A percentile compares a stretch with the other conserved stretches of the same genome.
These are phyloP conservation scores for Phalacrocorax brasilianus DNA, from an alignment of 2,113 vertebrate species.

Conservation along the genomic window DNA sequence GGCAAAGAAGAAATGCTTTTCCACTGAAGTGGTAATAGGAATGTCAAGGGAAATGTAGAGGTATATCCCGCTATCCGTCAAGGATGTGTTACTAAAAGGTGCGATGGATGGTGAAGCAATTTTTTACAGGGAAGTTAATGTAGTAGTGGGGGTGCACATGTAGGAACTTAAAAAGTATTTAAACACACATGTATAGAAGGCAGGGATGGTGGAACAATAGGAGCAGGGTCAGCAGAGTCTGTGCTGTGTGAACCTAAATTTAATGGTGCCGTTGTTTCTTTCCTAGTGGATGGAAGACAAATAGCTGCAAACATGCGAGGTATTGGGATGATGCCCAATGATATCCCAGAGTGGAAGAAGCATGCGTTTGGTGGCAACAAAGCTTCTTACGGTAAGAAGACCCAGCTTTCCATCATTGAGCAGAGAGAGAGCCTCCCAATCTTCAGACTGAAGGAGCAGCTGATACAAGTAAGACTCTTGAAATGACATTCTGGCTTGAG, in stretches of 20 bases:
- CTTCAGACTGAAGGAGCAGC: constrained; percentile 96
- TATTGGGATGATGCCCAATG: constrained; percentile 99
- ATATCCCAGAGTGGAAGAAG: constrained; percentile 99
- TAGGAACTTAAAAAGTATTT: background rate
- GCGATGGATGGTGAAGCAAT: background rate
- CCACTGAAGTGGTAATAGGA: background rate
- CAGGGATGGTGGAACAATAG: background rate
- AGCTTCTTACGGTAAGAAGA: constrained; percentile 97
- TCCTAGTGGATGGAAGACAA: constrained; percentile 87
- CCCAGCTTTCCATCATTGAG: constrained; percentile 93
- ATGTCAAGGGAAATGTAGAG: background rate
- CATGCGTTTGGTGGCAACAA: constrained; percentile 98
- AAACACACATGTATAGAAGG: background rate
- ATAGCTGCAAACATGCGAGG: constrained; percentile 98
- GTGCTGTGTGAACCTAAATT: background rate
- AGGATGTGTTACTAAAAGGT: background rate
- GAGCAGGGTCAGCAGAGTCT: background rate
- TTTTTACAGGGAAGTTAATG: background rate
- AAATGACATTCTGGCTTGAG: background rate
- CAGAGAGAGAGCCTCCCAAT: constrained; percentile 98
- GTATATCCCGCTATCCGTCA: background rate
- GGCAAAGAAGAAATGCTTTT: background rate
- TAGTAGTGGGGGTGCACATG: fast-evolving
- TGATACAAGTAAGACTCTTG: constrained; percentile 86
- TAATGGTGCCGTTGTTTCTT: background rate